phyloP scores from a whole-genome alignment of 2,797 vertebrate genomes.

The Eremophila alpestris region DNA sequence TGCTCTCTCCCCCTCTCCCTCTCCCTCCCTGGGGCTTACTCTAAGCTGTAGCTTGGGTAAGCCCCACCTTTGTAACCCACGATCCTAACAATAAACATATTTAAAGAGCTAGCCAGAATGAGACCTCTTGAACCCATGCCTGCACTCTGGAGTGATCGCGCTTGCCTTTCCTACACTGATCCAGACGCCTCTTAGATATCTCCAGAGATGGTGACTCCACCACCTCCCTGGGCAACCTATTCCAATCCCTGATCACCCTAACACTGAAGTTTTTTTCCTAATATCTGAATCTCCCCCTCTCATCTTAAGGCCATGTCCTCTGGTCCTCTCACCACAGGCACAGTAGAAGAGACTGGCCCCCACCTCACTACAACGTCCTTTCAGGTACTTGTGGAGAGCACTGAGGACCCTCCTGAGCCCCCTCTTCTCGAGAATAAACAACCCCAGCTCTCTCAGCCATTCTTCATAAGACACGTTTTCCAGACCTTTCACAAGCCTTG shows the following conservation, averaged over 20 bases:
- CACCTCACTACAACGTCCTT: not conserved
- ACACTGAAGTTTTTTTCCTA: not conserved
- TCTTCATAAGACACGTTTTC: not conserved
- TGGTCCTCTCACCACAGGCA: not conserved
- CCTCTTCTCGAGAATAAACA: not conserved
- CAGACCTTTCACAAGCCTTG: not conserved
- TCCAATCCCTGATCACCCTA: not conserved
- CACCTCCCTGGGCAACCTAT: no score
- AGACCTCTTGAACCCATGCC: no score
- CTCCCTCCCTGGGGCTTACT: no score
- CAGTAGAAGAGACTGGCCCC: fast-evolving
- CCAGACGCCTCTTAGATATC: not conserved
- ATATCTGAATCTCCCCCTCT: not conserved
- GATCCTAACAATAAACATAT: no score
- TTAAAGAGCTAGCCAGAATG: no score
- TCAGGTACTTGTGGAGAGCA: not conserved
- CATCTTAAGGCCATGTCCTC: not conserved
- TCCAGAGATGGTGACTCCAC: not conserved
- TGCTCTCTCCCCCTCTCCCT: no score
- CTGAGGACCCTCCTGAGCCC: not conserved
- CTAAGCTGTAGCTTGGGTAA: no score
- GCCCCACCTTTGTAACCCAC: no score
- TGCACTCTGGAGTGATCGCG: no score
- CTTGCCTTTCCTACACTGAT: no score
- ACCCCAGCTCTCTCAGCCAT: not conserved